phyloP scores from a whole-genome alignment of 2,888 invertebrate genomes.

The Liopterus haemorrhoidalis region DNA sequence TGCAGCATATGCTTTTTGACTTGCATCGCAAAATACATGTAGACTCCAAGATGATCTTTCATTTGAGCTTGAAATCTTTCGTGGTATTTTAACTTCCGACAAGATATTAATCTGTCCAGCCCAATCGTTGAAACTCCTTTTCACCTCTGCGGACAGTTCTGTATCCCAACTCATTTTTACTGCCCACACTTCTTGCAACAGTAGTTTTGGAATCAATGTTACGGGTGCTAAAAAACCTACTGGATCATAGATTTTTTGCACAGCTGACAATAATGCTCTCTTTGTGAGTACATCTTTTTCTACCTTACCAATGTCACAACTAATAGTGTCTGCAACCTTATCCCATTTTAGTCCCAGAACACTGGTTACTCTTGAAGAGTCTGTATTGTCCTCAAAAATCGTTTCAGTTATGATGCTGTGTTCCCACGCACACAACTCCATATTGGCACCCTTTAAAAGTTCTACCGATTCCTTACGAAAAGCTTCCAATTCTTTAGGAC shows the following conservation, averaged over 20 bases:
- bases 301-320: too few species aligned
- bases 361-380: not conserved
- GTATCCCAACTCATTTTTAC: constrained; percentile 19
- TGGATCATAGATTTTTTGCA: constrained; percentile 30
- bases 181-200: constrained; percentile 26
- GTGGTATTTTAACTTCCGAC: constrained; percentile 4
- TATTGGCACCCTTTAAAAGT: not conserved
- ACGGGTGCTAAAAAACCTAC: constrained; percentile 29
- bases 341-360: not conserved
- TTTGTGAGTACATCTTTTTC: too few species aligned
- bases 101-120: not conserved
- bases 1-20: not conserved
- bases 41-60: too few species aligned
- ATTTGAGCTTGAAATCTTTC: too few species aligned
- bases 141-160: constrained; percentile 16
- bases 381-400: not conserved
- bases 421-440: not conserved
- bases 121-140: constrained; percentile 26
- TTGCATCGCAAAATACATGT: not conserved
- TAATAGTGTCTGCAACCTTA: not conserved
- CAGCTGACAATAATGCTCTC: constrained; percentile 19
- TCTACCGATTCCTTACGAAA: not conserved
- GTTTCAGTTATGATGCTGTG: not conserved
- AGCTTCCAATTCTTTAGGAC: not conserved
- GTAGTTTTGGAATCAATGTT: constrained; percentile 27